phyloP scores from a whole-genome alignment of 2,797 vertebrate genomes.

The Morus bassanus region DNA sequence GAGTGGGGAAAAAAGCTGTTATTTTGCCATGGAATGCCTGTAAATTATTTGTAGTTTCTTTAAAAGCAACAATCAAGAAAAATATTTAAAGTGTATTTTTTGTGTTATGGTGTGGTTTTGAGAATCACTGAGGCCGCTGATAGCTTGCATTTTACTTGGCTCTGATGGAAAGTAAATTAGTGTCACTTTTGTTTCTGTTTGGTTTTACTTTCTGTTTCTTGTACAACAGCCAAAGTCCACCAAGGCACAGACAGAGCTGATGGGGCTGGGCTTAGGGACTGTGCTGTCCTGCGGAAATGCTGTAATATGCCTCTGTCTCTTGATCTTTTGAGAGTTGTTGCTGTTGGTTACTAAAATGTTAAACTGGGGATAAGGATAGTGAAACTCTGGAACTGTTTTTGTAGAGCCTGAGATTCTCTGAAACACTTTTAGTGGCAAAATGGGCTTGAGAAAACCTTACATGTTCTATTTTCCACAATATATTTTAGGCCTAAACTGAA shows the following conservation, averaged over 20 bases:
- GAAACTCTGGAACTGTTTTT: rapidly evolving
- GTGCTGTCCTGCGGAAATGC: rapidly evolving
- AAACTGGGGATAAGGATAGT: rapidly evolving
- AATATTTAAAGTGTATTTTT: rapidly evolving
- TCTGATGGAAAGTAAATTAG: rapidly evolving
- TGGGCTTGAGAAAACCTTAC: rapidly evolving
- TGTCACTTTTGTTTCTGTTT: rapidly evolving
- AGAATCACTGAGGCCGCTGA: rapidly evolving
- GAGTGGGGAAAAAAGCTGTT: too few species aligned
- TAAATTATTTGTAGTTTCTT: not conserved
- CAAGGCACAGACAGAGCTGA: rapidly evolving
- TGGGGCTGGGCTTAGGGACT: not conserved
- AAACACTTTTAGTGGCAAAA: rapidly evolving
- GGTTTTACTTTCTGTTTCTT: rapidly evolving
- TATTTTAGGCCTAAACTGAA: rapidly evolving
- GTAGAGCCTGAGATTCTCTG: not conserved
- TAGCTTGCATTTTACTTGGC: rapidly evolving
- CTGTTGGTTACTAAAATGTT: rapidly evolving
- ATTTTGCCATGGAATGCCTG: rapidly evolving
- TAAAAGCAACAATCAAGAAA: rapidly evolving
- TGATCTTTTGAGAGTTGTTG: rapidly evolving
- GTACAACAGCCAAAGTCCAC: rapidly evolving
- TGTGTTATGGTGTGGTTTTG: rapidly evolving
- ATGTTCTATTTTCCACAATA: rapidly evolving
- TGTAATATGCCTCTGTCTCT: rapidly evolving